Evolutionary conservation across 2,888 invertebrate species (phyloP), one percentile per base, ranked within the genome.

Genomic region (Drosophila lutescens): DNA sequence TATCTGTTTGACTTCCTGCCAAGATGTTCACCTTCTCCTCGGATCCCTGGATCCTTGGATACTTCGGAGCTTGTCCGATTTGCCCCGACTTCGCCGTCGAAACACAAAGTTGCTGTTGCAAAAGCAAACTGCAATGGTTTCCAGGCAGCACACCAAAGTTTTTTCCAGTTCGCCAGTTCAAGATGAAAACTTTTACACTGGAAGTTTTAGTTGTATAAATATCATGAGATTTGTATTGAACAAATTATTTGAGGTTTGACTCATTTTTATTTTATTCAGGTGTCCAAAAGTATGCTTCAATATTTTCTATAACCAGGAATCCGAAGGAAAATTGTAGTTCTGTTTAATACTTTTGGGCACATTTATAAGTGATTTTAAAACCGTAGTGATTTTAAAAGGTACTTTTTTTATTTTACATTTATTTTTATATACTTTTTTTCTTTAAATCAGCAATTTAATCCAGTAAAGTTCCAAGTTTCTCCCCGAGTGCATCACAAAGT

Each of bases 121-220:
- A 32, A 70, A 67, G 59, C 56, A 71, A 78, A 62, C 40, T 61
- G 32, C 62, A 61, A 4, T 8, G 61, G 46, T 47, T 59, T 23
- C 15, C 60, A 41, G 34, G 41, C 56, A 65, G 41, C 32, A 34
- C 20, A 74, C 60, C 47, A 34, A 46, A 66, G 40, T 70, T 53
- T 49, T 47, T 51, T 49, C 40, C 17, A 41, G 20, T 20, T 41
- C 63, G 43, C 47, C 78, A 79, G 71, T 75, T 75, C 74, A 66
- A 73, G 70, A 77, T 66, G 70, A 73, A 53, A 83, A 13, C 20
- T 30, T 17, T 0, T 40, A 32, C 58, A 55, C 9, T 32, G 62
- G 47, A 54, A 59, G 57, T 69, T 67, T 53, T 12, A n/a, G 12
- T 8, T 20, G 17, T 43, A 43, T 2, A 5, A 43, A 12, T 6